These are phyloP conservation scores for Polydrusus tereticollis DNA, from an alignment of 2,888 invertebrate genomes.

Conservation along the genomic window DNA sequence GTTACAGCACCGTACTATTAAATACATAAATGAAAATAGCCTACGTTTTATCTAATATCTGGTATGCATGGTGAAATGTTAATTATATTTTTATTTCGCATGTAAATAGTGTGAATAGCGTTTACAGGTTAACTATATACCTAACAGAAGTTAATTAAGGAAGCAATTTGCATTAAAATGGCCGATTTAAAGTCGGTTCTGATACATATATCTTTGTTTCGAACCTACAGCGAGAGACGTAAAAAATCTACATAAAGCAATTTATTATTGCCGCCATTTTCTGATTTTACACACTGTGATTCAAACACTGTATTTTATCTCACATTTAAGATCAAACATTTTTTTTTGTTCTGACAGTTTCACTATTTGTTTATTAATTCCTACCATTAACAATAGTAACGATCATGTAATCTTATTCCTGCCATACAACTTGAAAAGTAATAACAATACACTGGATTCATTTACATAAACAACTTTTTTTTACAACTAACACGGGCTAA, in stretches of 20 bases:
- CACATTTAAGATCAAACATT: no score
- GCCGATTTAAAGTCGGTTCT: constrained; percentile 41
- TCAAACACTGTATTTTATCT: no score
- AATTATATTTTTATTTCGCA: constrained; percentile 45
- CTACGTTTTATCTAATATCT: constrained; percentile 7
- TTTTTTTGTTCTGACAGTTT: no score
- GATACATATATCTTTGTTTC: constrained; percentile 44
- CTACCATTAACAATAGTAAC: no score
- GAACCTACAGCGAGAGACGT: constrained; percentile 39
- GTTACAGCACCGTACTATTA: no score
- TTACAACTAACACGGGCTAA: no score
- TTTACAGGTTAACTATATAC: constrained; percentile 36
- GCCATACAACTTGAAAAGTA: no score
- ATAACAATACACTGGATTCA: no score
- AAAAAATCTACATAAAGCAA: constrained; percentile 44
- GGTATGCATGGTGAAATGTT: constrained; percentile 40
- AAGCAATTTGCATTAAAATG: constrained; percentile 48
- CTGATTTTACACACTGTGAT: constrained; percentile 13
- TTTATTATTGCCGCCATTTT: constrained; percentile 44
- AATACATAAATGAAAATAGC: not conserved
- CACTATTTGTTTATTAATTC: no score
- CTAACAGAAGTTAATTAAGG: constrained; percentile 49
- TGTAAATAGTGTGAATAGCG: constrained; percentile 44
- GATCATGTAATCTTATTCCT: no score
- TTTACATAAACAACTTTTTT: no score